Conservation (phyloP, 2,797 vertebrate species). For the Paramormyrops hopkinsi region DNA sequence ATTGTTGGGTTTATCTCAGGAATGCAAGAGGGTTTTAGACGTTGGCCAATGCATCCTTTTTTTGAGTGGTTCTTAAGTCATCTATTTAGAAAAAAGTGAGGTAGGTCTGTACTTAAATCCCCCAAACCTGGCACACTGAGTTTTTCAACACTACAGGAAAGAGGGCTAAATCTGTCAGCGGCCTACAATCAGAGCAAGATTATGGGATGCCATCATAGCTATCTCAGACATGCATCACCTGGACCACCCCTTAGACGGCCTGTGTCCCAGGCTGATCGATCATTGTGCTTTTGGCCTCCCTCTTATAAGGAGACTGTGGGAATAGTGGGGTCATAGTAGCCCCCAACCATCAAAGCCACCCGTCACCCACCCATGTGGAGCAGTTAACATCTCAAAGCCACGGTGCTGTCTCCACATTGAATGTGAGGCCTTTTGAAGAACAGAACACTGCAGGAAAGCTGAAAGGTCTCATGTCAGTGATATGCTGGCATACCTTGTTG, state of each 20-base stretch:
- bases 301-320: conserved; percentile 14
- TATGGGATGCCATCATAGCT: conserved; percentile 16
- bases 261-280: conserved; percentile 10
- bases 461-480: conserved; percentile 44
- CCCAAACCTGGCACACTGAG: neutral
- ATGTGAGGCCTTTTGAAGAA: conserved; percentile 16
- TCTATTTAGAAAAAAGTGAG: neutral
- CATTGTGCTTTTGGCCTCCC: neutral
- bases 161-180: conserved; percentile 20
- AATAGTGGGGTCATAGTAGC: neutral
- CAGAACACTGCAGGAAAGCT: conserved; percentile 28
- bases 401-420: conserved; percentile 24
- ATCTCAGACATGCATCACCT: conserved; percentile 20
- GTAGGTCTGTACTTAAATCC: neutral
- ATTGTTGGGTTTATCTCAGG: neutral
- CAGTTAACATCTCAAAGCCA: conserved; percentile 36
- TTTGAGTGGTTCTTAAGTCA: neutral
- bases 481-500: conserved; percentile 43
- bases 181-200: conserved; percentile 21
- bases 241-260: conserved; percentile 6
- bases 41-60: neutral
- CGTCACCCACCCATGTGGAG: conserved; percentile 7
- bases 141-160: neutral
- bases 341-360: neutral
- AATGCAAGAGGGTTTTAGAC: neutral